A percentile compares a stretch with the other conserved stretches of the same genome.
These are phyloP conservation scores for Epinephelus cyanopodus DNA, from an alignment of 2,113 vertebrate species.

Conservation along the genomic window DNA sequence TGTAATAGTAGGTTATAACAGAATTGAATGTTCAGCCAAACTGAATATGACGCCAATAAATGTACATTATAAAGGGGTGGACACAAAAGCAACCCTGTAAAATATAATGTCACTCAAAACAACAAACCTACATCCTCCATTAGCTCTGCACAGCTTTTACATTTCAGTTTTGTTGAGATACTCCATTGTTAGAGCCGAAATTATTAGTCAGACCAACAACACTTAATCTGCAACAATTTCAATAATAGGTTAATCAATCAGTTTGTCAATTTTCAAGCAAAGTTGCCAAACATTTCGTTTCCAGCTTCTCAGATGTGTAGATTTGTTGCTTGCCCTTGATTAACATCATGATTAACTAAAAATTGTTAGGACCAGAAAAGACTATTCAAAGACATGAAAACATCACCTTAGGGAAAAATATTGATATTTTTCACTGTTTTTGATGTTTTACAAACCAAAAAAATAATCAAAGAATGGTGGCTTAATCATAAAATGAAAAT, in stretches of 20 bases:
- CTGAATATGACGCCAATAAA: slow-evolving; percentile 8
- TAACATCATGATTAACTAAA: too few species aligned
- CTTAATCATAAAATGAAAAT: background rate
- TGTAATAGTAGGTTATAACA: background rate
- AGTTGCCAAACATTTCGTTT: too few species aligned
- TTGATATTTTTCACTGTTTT: background rate
- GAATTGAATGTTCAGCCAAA: background rate
- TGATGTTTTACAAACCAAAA: background rate
- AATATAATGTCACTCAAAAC: background rate
- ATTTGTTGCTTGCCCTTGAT: too few species aligned
- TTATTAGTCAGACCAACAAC: background rate
- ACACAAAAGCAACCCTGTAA: slow-evolving; percentile 6
- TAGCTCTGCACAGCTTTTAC: background rate
- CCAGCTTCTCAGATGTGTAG: too few species aligned
- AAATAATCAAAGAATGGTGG: background rate
- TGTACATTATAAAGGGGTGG: slow-evolving; percentile 1
- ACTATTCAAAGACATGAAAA: background rate
- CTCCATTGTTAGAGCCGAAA: background rate
- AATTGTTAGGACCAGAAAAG: background rate
- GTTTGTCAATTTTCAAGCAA: background rate
- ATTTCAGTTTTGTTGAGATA: background rate
- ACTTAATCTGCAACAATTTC: background rate
- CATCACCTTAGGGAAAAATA: background rate
- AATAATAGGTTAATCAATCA: background rate
- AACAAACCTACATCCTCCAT: background rate